Evolutionary conservation across 2,797 vertebrate genomes (phyloP), one percentile per base, ranked within the genome.

Genomic region (Pristis pectinata): DNA sequence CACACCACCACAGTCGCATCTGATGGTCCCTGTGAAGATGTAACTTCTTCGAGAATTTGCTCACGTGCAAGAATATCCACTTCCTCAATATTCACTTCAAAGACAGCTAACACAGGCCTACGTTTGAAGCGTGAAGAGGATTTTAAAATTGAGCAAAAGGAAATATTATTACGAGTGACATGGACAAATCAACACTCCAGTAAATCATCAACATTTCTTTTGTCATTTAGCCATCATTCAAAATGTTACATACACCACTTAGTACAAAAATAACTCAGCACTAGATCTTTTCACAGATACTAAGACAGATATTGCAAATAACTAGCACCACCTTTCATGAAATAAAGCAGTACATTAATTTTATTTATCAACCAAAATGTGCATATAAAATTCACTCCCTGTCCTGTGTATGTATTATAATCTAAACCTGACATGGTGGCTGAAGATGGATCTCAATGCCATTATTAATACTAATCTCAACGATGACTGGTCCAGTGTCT

Each of bases 61-160:
- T 98, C 97, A 93, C 97, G 97, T 53, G 97, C 97, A 79, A 96
- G 95, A 80, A 96, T 91, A 3, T 97, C 96, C 17, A 98, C 97
- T 95, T 98, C 97, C 95, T 97, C 97, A 61, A 97, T 96, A 94
- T 98, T 97, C 87, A 98, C 97, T 96, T 98, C 97, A 95, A 98
- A 96, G 74, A 98, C 95, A 95, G 97, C 97, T 95, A 98, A 95
- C 95, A 98, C 97, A 5, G 97, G 97, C 95, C 97, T 98, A 95
- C 0, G 8, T 0, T 1, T 95, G 95, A 95, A 61, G 95, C 87
- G 30, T 17, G 6, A 59, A 87, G 24, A 72, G n/a, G 19, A 24
- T 53, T 74, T 83, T 64, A 41, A 22, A 91, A 91, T 15, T 67
- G 61, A 22, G 59, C 34, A 49, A 49, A 30, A 61, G 0, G 56